phyloP scores from a whole-genome alignment of 2,888 invertebrate genomes.

The Isotomurus palustris region DNA sequence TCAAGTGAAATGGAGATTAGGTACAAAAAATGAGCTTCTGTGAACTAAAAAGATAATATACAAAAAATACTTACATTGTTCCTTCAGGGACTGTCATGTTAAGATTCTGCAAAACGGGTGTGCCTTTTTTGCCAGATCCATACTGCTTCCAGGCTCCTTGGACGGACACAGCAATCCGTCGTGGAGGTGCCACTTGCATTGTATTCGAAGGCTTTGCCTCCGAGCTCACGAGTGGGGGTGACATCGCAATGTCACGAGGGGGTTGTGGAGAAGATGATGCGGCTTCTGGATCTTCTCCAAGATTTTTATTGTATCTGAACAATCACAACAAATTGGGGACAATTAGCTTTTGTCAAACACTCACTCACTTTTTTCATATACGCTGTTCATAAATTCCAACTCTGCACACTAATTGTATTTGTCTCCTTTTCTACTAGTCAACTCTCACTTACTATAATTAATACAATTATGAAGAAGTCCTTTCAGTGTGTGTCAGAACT shows the following conservation, averaged over 20 bases:
- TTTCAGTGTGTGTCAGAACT: no score
- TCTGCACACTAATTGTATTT: no score
- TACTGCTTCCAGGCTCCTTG: constrained; percentile 84
- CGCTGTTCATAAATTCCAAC: no score
- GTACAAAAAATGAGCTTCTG: no score
- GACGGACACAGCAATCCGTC: constrained; percentile 67
- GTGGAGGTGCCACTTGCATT: constrained; percentile 20
- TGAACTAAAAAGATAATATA: no score
- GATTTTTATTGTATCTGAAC: constrained; percentile 45
- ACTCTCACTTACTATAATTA: no score
- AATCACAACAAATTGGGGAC: background rate
- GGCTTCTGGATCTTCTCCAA: constrained; percentile 39
- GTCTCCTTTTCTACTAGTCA: no score
- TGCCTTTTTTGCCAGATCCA: constrained; percentile 78
- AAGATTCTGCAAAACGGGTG: constrained; percentile 79
- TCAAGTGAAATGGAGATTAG: no score
- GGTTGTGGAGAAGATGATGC: constrained; percentile 1
- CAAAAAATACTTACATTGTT: constrained; percentile 73
- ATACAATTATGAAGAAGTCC: no score
- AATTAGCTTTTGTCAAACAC: background rate
- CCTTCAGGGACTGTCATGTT: constrained; percentile 92
- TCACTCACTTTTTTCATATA: no score
- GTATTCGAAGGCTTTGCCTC: constrained; percentile 39
- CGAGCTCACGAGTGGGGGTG: constrained; percentile 39
- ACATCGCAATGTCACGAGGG: constrained; percentile 23